phyloP scores from a whole-genome alignment of 2,888 invertebrate species.

The Watsonalla binaria region DNA sequence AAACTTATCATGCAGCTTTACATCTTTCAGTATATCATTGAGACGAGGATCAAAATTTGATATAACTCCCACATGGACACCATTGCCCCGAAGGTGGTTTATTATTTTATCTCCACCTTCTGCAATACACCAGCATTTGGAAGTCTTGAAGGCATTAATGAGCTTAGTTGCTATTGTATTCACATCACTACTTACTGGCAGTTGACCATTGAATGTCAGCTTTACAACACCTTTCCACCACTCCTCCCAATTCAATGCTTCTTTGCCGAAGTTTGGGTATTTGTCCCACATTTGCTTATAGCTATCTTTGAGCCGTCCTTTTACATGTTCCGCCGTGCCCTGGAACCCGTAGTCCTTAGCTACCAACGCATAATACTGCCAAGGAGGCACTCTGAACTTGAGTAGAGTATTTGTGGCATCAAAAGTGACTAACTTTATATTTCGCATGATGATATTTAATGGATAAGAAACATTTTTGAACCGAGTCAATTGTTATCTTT shows the following conservation, averaged over 20 bases:
- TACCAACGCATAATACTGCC: slow-evolving; percentile 85
- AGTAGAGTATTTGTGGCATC: slow-evolving; percentile 93
- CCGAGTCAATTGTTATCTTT: no score
- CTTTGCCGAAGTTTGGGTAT: slow-evolving; percentile 90
- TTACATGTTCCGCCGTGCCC: slow-evolving; percentile 71
- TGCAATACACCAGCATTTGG: slow-evolving; percentile 84
- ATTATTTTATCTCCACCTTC: slow-evolving; percentile 83
- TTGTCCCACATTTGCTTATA: slow-evolving; percentile 81
- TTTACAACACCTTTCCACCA: slow-evolving; percentile 90
- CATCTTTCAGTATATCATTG: slow-evolving; percentile 81
- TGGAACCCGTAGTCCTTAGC: slow-evolving; percentile 84
- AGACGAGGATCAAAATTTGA: slow-evolving; percentile 94
- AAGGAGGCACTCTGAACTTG: slow-evolving; percentile 83
- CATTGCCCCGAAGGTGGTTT: slow-evolving; percentile 70
- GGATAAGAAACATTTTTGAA: no score
- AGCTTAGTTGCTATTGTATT: slow-evolving; percentile 76
- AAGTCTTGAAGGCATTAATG: slow-evolving; percentile 84
- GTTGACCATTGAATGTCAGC: slow-evolving; percentile 80
- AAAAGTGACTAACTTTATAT: slow-evolving; percentile 86
- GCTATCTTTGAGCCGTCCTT: slow-evolving; percentile 81
- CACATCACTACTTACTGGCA: slow-evolving; percentile 40
- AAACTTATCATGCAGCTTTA: slow-evolving; percentile 84
- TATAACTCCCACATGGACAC: slow-evolving; percentile 83
- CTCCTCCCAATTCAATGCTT: slow-evolving; percentile 84
- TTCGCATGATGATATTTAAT: slow-evolving; percentile 57